phyloP scores from a whole-genome alignment of 2,888 invertebrate genomes.

The Autographa gamma region DNA sequence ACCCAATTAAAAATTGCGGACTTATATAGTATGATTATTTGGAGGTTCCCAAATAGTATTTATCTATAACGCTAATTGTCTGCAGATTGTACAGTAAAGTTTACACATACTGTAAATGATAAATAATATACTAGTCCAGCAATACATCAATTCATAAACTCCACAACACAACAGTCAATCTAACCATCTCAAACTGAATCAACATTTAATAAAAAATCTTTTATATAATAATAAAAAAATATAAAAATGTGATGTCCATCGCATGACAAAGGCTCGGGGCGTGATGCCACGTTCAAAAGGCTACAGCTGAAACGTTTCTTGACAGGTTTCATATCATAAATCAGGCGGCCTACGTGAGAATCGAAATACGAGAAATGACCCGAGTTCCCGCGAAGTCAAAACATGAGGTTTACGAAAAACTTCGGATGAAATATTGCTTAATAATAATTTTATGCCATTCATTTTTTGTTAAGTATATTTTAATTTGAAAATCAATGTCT shows the following conservation, averaged over 20 bases:
- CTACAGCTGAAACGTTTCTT: slow-evolving; percentile 57
- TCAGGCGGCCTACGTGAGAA: slow-evolving; percentile 70
- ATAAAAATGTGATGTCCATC: slow-evolving; percentile 60
- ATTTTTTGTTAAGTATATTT: not conserved
- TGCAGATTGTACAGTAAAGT: too few relatives aligned
- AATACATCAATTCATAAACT: not conserved
- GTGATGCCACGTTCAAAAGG: slow-evolving; percentile 62
- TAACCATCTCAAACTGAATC: slow-evolving; percentile 6
- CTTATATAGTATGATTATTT: too few relatives aligned
- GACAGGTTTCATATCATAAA: slow-evolving; percentile 67
- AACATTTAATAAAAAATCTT: slow-evolving; percentile 9
- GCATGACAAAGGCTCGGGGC: slow-evolving; percentile 60
- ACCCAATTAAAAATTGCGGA: too few relatives aligned
- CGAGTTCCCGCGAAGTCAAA: slow-evolving; percentile 63
- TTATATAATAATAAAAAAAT: slow-evolving; percentile 33
- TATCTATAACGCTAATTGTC: too few relatives aligned
- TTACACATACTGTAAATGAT: too few relatives aligned
- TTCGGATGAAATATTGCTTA: slow-evolving; percentile 11
- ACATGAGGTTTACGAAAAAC: slow-evolving; percentile 52
- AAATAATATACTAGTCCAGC: not conserved
- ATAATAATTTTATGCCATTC: not conserved
- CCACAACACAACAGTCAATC: not conserved
- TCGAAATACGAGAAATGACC: slow-evolving; percentile 68
- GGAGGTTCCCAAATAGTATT: too few relatives aligned
- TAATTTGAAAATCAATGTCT: too few relatives aligned